These are phyloP conservation scores for Aphelenchoides besseyi DNA, from an alignment of 1,140 invertebrate genomes.

Conservation along the genomic window DNA sequence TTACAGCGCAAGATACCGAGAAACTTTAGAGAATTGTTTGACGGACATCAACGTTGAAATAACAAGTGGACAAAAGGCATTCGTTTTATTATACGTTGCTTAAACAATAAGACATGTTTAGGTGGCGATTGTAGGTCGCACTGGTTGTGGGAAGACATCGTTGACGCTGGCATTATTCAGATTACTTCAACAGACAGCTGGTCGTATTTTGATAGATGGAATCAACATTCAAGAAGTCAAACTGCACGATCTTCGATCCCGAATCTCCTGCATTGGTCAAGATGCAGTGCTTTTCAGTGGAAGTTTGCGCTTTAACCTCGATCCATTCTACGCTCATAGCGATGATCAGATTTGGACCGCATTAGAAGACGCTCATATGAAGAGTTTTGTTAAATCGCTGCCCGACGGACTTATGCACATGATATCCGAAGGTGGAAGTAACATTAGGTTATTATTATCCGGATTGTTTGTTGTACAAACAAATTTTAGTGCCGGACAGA, in stretches of 20 bases:
- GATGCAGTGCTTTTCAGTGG: constrained; percentile 78
- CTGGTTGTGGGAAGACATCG: constrained; percentile 69
- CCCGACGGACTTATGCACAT: constrained; percentile 30
- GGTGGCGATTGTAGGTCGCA: constrained; percentile 66
- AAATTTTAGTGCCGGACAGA: constrained; percentile 64
- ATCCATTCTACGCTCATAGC: constrained; percentile 74
- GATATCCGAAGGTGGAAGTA: constrained; percentile 66
- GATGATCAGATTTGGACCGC: constrained; percentile 74
- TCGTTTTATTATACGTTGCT: neutral
- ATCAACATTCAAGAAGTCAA: constrained; percentile 70
- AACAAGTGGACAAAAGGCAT: neutral
- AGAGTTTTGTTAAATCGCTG: constrained; percentile 37
- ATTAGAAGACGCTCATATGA: constrained; percentile 70
- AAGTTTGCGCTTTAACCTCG: constrained; percentile 77
- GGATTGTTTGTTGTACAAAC: neutral
- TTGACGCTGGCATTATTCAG: constrained; percentile 66
- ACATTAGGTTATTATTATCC: constrained; percentile 8
- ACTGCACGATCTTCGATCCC: constrained; percentile 71
- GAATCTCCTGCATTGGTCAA: constrained; percentile 72
- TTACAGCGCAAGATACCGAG: constrained; percentile 63
- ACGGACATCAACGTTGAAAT: constrained; percentile 73
- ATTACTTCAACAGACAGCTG: constrained; percentile 65
- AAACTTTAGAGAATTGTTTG: constrained; percentile 75
- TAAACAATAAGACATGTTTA: too few relatives aligned
- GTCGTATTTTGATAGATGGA: constrained; percentile 71